Percentiles rank a stretch among this genome's conserved stretches.
phyloP scores from a whole-genome alignment of 2,888 invertebrate genomes.

The Cryptus viduatorius region DNA sequence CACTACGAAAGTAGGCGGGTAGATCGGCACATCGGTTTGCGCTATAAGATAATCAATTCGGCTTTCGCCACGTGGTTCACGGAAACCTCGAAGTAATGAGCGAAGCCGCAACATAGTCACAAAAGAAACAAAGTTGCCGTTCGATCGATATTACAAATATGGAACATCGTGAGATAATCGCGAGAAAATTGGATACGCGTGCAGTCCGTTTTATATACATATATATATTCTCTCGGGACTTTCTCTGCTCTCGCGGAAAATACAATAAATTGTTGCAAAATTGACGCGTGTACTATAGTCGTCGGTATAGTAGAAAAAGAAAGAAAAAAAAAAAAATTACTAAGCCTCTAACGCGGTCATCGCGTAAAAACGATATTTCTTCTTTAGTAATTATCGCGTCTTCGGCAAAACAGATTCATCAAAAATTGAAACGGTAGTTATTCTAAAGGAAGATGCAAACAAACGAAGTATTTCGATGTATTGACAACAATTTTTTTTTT shows the following conservation, averaged over 20 bases:
- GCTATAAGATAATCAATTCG: slow-evolving; percentile 11
- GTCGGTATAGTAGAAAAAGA: too few relatives aligned
- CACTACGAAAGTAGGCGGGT: not conserved
- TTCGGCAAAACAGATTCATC: too few relatives aligned
- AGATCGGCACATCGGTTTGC: not conserved
- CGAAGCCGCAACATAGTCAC: slow-evolving; percentile 16
- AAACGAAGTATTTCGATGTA: too few relatives aligned
- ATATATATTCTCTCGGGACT: slow-evolving; percentile 1
- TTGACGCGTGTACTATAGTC: too few relatives aligned
- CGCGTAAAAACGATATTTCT: too few relatives aligned
- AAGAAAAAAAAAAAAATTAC: too few relatives aligned
- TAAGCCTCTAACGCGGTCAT: too few relatives aligned
- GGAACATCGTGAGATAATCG: slow-evolving; percentile 67
- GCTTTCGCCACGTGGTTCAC: not conserved
- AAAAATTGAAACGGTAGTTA: too few relatives aligned
- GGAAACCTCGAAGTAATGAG: not conserved
- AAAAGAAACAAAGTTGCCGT: slow-evolving; percentile 16
- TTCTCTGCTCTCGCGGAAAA: not conserved
- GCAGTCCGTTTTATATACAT: not conserved
- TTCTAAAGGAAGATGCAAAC: too few relatives aligned
- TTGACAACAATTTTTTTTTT: too few relatives aligned
- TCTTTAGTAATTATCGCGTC: too few relatives aligned
- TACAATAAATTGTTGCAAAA: not conserved
- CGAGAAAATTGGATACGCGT: slow-evolving; percentile 25
- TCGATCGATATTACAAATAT: slow-evolving; percentile 71